These are phyloP conservation scores for Leucophenga maculata DNA, from an alignment of 2,888 invertebrate genomes.

Conservation along the genomic window DNA sequence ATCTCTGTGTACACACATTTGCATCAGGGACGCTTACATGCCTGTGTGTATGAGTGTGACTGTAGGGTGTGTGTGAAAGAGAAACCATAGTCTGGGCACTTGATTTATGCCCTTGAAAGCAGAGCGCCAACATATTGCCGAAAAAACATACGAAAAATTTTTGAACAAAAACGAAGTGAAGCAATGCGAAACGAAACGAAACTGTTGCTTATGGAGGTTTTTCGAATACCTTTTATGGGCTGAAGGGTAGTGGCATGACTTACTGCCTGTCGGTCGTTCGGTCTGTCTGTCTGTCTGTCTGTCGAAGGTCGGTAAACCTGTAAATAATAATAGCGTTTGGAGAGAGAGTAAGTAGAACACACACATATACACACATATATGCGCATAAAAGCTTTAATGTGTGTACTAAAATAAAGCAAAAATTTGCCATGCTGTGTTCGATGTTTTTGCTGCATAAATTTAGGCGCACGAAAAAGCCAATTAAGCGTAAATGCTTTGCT, in stretches of 20 bases:
- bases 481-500: constrained; percentile 54
- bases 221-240: constrained; percentile 47
- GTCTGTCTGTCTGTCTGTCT: not conserved
- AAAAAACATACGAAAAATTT: not conserved
- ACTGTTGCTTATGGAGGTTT: constrained; percentile 45
- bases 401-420: not conserved
- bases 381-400: not conserved
- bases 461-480: constrained; percentile 55
- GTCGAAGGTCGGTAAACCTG: constrained; percentile 18
- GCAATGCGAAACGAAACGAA: constrained; percentile 22
- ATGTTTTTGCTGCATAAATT: constrained; percentile 2
- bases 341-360: not conserved
- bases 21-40: not conserved
- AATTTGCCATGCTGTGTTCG: not conserved
- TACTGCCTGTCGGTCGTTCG: not conserved
- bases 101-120: constrained; percentile 53
- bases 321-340: not conserved
- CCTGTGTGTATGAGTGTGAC: constrained; percentile 11
- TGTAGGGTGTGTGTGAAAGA: not conserved
- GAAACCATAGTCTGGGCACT: constrained; percentile 55
- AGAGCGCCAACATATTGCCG: constrained; percentile 18
- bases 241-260: not conserved
- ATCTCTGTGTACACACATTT: not conserved
- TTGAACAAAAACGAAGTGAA: not conserved
- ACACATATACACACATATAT: too few species aligned